A percentile compares a stretch with the other conserved stretches of the same genome.
Evolutionary conservation across 2,113 vertebrate species (phyloP).

Genomic region (Notechis scutatus): DNA sequence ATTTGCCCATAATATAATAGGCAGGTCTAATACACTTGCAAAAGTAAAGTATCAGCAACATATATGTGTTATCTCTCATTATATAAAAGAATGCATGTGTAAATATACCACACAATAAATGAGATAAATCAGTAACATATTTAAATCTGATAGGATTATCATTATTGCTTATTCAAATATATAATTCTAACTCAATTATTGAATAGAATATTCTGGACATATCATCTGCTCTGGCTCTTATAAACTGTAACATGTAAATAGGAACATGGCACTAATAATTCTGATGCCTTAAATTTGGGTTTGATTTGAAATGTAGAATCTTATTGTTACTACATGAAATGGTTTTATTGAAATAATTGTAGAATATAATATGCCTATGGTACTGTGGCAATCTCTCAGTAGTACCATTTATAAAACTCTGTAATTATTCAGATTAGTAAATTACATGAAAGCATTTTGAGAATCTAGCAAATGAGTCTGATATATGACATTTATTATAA

Average conservation of each 20-base stretch:
- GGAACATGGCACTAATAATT: not conserved
- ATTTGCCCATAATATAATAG: conserved; percentile 23
- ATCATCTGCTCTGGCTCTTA: not conserved
- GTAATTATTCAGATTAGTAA: conserved; percentile 15
- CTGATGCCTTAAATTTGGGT: not conserved
- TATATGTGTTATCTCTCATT: not conserved
- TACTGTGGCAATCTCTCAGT: not conserved
- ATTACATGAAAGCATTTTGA: conserved; percentile 30
- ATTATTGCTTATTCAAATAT: not conserved
- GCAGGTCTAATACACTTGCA: not conserved
- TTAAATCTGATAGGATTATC: not conserved
- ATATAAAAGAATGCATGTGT: not conserved
- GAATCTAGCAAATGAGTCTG: conserved; percentile 22
- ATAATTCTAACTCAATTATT: not conserved
- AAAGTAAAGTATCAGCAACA: not conserved
- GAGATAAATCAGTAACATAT: not conserved
- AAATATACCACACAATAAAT: not conserved
- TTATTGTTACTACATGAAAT: not conserved
- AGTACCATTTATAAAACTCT: conserved; percentile 14
- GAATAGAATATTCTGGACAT: not conserved
- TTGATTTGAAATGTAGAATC: not conserved
- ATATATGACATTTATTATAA: conserved; percentile 2
- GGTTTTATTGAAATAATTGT: not conserved
- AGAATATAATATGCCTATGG: not conserved
- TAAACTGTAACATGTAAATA: not conserved